Evolutionary conservation across 2,888 invertebrate species (phyloP), one percentile per base, ranked within the genome.

Genomic region (Dichetophora obliterata): DNA sequence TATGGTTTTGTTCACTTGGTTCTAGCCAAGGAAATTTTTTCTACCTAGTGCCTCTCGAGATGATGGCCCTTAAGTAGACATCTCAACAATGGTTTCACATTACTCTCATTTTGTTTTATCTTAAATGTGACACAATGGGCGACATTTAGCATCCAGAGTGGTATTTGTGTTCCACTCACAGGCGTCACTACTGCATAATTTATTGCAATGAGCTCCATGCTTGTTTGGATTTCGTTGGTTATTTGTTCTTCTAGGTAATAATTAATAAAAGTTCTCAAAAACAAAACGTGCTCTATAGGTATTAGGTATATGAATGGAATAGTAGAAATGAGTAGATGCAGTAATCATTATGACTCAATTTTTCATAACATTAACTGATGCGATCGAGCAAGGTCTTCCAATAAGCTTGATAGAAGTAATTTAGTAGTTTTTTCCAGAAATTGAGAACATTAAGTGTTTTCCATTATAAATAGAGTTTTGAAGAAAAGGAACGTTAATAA

Each of bases 51-150:
- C n/a, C n/a, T 22, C 43, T 68, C 66, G 24, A n/a, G 54, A 19
- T 69, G 69, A 68, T 59, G 59, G 75, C 69, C 61, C 75, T 69
- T 69, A 69, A 75, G 50, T 75, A 48, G 74, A 73, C 22, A 14
- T 66, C 22, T 63, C 50, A 61, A 75, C 75, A 75, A 70, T 70
- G 63, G 75, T 70, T 75, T 78, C 75, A 69, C 65, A 72, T 76
- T 76, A 74, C 73, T 57, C 73, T 69, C 68, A 61, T 77, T 77
- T 69, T 54, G 77, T 74, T 16, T 69, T 43, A 61, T 69, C 50
- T 69, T 31, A 73, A 61, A 50, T 59, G 54, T 69, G 73, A 68
- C 68, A 68, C 68, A 68, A 68, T 68, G 14, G 68, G 24, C 16
- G 50, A 68, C 68, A 68, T 52, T 68, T 50, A 68, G 68, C 27